A percentile compares a stretch with the other conserved stretches of the same genome.
Evolutionary conservation across 2,888 invertebrate species (phyloP).

Genomic region (Prosapia bicincta): DNA sequence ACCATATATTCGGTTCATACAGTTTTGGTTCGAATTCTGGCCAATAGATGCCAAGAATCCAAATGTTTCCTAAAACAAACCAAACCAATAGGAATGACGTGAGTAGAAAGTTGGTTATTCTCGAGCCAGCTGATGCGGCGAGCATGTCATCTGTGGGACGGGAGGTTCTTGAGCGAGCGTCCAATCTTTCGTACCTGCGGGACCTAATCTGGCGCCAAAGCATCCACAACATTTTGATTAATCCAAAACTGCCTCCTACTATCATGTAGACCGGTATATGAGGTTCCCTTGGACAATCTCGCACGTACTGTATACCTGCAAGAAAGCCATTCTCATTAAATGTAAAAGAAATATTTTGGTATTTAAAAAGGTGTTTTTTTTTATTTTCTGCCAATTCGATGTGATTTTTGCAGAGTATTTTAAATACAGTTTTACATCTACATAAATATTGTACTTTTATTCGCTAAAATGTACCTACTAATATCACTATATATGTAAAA

Average conservation of each 20-base stretch:
- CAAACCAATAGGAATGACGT: conserved; percentile 67
- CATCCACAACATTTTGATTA: conserved; percentile 65
- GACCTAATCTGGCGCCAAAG: conserved; percentile 63
- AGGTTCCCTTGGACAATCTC: conserved; percentile 74
- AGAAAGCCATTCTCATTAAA: no score
- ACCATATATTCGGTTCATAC: conserved; percentile 77
- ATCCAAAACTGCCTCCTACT: conserved; percentile 74
- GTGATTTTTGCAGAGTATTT: no score
- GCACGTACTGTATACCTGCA: conserved; percentile 74
- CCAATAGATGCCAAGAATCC: conserved; percentile 73
- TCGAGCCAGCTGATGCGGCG: conserved; percentile 52
- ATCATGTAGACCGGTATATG: conserved; percentile 79
- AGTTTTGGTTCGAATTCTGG: conserved; percentile 69
- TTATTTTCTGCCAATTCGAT: no score
- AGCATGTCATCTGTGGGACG: conserved; percentile 43
- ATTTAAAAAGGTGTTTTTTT: no score
- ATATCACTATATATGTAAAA: no score
- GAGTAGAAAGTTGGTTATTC: conserved; percentile 61
- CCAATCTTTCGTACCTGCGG: conserved; percentile 49
- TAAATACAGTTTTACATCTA: no score
- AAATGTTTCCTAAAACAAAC: conserved; percentile 76
- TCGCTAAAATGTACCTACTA: no score
- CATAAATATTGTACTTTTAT: no score
- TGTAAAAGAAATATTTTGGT: no score
- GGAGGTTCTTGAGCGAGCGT: conserved; percentile 42